Evolutionary conservation across 2,888 invertebrate species (phyloP).

Genomic region (Halocaridina rubra): DNA sequence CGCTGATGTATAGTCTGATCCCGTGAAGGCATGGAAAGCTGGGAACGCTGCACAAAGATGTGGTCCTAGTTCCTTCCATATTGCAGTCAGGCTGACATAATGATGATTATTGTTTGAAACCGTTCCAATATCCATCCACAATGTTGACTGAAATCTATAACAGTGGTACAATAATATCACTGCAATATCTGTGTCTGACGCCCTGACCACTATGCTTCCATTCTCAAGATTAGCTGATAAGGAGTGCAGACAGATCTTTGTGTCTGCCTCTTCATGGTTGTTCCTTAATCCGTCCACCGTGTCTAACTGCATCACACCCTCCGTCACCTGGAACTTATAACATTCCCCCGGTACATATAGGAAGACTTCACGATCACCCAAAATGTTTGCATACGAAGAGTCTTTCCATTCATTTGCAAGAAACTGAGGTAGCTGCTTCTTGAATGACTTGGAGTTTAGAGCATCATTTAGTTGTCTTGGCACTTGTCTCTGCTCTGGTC

Average conservation of each 20-base stretch:
- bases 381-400: neutral
- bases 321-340: neutral
- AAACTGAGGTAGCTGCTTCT: neutral
- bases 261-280: neutral
- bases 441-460: neutral
- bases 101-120: too few relatives aligned
- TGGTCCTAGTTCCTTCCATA: neutral
- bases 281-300: neutral
- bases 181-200: neutral
- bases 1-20: neutral
- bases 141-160: neutral
- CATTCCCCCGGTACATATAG: neutral
- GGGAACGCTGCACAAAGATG: neutral
- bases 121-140: too few relatives aligned
- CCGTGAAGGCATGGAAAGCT: neutral
- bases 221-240: neutral
- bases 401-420: neutral
- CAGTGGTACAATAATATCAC: neutral
- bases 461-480: neutral
- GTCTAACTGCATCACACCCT: neutral
- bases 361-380: neutral
- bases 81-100: too few relatives aligned
- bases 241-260: neutral
- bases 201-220: neutral
- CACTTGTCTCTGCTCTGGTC: neutral